Evolutionary conservation across 2,797 vertebrate species (phyloP), one percentile per base, ranked within the genome.

Genomic region (Trematomus bernacchii): DNA sequence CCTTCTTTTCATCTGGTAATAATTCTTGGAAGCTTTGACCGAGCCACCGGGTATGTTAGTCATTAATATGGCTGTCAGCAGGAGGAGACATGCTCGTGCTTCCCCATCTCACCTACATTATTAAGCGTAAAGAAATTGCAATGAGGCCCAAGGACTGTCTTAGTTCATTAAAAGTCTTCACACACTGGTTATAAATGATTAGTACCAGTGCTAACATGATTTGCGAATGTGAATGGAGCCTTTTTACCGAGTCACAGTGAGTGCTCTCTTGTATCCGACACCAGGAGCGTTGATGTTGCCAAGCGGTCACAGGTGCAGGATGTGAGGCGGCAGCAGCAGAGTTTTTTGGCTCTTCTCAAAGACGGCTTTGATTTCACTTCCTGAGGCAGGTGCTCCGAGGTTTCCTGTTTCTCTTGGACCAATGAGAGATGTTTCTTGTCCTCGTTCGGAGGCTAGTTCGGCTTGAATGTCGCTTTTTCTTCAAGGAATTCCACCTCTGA

Each of bases 361-460:
- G 77, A 76, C 73, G 3, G 65, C 89, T 90, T 92, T 93, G 88
- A 94, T 91, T 91, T 80, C 90, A 85, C 89, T 90, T 94, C 90
- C 90, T 59, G 77, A 68, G 82, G 88, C 93, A 94, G 92, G 92
- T 93, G 92, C 84, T 72, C 42, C 27, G 72, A 88, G 80, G 80
- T 81, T 90, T 92, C 79, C 89, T 91, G 84, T 88, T 89, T 80
- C 84, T 86, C 59, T 85, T 63, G 66, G 88, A 37, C 82, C 86
- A 84, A 54, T 89, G 68, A 84, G 83, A 71, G 75, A 85, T 61
- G 66, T 61, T 76, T 86, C 85, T 91, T 91, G 88, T 93, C 75
- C 77, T 61, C 61, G 13, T 73, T 79, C 0, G 23, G 66, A 1
- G 74, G 65, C 51, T 66, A 77, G 67, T 77, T 77, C 87, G 87